Percentiles rank a stretch among this genome's conserved stretches.
Evolutionary conservation across 2,797 vertebrate species (phyloP).

Genomic region (Trematomus bernacchii): DNA sequence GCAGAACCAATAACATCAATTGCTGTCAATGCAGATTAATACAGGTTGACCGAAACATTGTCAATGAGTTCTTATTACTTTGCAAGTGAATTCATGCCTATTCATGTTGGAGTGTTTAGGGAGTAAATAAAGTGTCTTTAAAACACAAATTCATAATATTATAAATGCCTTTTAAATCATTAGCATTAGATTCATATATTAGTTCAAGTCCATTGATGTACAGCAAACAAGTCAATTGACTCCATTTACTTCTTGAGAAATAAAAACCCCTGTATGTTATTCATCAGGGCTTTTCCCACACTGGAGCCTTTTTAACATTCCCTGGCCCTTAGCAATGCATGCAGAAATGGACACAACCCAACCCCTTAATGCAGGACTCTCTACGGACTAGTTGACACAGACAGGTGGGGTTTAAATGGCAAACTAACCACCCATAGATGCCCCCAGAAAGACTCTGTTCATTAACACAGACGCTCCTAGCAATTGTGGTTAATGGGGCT

Average conservation of each 20-base stretch:
- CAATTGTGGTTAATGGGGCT: slow-evolving; percentile 78
- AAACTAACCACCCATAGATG: slow-evolving; percentile 58
- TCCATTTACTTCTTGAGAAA: slow-evolving; percentile 30
- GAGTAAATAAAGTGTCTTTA: not conserved
- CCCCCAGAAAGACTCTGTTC: slow-evolving; percentile 60
- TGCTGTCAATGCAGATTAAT: not conserved
- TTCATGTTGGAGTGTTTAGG: not conserved
- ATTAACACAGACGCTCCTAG: slow-evolving; percentile 46
- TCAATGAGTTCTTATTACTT: not conserved
- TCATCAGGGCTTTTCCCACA: slow-evolving; percentile 43
- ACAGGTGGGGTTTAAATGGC: slow-evolving; percentile 71
- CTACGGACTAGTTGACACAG: slow-evolving; percentile 64
- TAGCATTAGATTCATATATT: not conserved
- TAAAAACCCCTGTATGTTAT: slow-evolving; percentile 36
- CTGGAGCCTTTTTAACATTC: slow-evolving; percentile 39
- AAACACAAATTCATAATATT: not conserved
- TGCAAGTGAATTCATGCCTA: not conserved
- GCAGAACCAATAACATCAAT: not conserved
- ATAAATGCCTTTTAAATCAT: not conserved
- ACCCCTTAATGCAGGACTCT: slow-evolving; percentile 54
- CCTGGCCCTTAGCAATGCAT: slow-evolving; percentile 29
- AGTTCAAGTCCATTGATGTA: not conserved
- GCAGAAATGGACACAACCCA: slow-evolving; percentile 56
- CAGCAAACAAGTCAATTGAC: slow-evolving; percentile 12
- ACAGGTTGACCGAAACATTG: not conserved